These are phyloP conservation scores for Lysandra coridon DNA, from an alignment of 2,888 invertebrate species.

Conservation along the genomic window DNA sequence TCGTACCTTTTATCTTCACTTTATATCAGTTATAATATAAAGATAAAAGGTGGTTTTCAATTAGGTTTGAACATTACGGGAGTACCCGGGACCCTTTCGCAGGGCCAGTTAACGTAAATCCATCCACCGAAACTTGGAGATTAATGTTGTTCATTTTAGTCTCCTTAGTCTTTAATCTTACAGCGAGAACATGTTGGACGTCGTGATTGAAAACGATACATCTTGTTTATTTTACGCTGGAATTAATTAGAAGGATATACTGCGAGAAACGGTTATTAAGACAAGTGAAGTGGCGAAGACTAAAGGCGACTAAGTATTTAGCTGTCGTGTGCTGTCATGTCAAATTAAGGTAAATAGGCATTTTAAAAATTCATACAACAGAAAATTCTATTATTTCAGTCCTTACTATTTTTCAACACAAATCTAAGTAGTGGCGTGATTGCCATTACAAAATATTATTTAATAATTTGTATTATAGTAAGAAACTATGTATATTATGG, in stretches of 20 bases:
- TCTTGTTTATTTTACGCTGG: neutral
- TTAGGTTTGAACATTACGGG: neutral
- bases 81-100: neutral
- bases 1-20: neutral
- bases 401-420: no score
- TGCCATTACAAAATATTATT: no score
- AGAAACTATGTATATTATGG: no score
- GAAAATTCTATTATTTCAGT: no score
- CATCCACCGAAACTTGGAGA: neutral
- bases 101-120: neutral
- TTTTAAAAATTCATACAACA: no score
- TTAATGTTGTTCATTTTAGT: conserved; percentile 9
- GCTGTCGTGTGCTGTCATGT: no score
- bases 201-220: conserved; percentile 10
- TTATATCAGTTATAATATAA: neutral
- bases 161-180: neutral
- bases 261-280: neutral
- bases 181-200: neutral
- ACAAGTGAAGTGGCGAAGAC: no score
- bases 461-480: no score
- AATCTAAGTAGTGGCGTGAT: no score
- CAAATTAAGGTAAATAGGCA: no score
- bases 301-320: no score
- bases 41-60: neutral
- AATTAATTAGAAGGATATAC: neutral